A percentile compares a stretch with the other conserved stretches of the same genome.
Evolutionary conservation across 1,140 invertebrate genomes (phyloP).

Genomic region (Drosophila teissieri): DNA sequence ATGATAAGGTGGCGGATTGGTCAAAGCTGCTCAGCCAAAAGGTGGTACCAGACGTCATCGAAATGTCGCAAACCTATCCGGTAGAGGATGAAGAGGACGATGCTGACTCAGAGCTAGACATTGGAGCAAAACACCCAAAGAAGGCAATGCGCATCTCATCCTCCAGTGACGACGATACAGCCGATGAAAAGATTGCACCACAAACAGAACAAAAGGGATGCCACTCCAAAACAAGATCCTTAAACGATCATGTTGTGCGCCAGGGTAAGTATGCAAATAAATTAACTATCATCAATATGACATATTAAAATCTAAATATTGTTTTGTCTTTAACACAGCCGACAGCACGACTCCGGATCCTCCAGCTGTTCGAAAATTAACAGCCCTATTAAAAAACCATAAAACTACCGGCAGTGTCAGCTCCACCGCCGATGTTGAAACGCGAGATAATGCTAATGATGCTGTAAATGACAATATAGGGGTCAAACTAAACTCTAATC

Average conservation of each 20-base stretch:
- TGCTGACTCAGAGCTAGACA: conserved; percentile 12
- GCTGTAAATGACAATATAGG: neutral
- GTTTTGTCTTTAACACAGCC: conserved; percentile 1
- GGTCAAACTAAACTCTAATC: neutral
- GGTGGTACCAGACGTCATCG: neutral
- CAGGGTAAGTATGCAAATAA: neutral
- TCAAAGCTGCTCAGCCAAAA: conserved; percentile 69
- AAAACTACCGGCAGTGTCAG: neutral
- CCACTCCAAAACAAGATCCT: neutral
- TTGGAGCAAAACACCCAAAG: neutral
- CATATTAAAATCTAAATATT: neutral
- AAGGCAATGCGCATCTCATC: conserved; percentile 28
- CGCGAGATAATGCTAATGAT: too few relatives aligned
- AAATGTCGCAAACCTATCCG: conserved; percentile 58
- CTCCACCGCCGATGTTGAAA: neutral
- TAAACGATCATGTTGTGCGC: neutral
- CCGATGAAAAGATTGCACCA: neutral
- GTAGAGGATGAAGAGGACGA: neutral
- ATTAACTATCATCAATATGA: neutral
- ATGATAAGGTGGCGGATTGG: conserved; percentile 66
- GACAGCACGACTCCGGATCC: neutral
- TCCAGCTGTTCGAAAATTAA: neutral
- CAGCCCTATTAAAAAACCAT: neutral
- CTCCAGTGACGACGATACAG: conserved; percentile 27
- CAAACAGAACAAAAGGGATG: neutral